Percentiles rank a stretch among this genome's conserved stretches.
Evolutionary conservation across 1,140 invertebrate species (phyloP).

Genomic region (Eriocheir sinensis): DNA sequence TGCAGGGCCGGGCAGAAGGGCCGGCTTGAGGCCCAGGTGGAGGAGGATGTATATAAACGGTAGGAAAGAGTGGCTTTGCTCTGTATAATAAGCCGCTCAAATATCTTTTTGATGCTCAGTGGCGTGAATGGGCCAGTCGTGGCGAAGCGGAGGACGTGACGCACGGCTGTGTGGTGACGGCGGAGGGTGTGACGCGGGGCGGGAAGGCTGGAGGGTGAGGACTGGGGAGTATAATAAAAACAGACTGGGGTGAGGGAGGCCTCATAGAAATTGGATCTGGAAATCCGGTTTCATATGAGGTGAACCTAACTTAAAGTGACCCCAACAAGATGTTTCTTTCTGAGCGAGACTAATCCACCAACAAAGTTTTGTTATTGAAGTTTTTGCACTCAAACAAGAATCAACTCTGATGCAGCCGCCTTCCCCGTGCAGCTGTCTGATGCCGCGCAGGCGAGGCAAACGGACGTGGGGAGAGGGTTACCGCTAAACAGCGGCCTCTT

Average conservation of each 20-base stretch:
- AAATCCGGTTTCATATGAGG: neutral
- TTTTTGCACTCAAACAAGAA: too few relatives aligned
- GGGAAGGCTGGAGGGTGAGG: neutral
- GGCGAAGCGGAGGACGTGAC: neutral
- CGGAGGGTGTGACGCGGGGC: neutral
- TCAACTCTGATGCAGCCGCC: neutral
- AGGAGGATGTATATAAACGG: neutral
- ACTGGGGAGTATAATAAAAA: neutral
- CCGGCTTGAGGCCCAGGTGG: neutral
- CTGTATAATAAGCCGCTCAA: neutral
- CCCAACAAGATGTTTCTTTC: neutral
- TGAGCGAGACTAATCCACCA: neutral
- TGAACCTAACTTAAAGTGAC: neutral
- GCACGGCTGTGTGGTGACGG: neutral
- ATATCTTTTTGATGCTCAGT: neutral
- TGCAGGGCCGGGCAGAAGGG: neutral
- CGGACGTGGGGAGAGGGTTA: neutral
- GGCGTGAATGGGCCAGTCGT: neutral
- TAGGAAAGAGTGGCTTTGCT: neutral
- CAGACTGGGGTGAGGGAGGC: neutral
- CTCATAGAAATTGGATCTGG: constrained; percentile 8
- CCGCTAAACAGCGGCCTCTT: neutral
- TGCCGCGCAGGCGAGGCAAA: too few relatives aligned
- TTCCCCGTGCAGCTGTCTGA: neutral
- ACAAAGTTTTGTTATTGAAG: too few relatives aligned